phyloP scores from a whole-genome alignment of 2,797 vertebrate species.

The Anniella stebbinsi region DNA sequence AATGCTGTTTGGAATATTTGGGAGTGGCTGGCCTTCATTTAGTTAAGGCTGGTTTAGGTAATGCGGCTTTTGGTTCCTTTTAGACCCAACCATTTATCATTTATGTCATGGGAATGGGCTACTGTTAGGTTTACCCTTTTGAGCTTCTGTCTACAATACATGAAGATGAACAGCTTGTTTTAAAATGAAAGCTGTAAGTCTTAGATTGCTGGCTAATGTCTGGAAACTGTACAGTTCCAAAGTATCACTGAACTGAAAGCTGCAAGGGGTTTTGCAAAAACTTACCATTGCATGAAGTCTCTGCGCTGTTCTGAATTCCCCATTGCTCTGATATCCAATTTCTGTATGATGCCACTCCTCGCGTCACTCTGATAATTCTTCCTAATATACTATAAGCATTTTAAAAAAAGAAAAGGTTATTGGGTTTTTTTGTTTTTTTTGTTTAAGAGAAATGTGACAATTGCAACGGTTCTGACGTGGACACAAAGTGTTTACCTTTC shows the following conservation, averaged over 20 bases:
- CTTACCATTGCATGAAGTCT: conserved; percentile 89
- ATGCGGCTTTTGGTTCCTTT: neutral
- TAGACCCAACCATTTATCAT: neutral
- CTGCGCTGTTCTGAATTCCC: conserved; percentile 87
- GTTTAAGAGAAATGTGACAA: too few species aligned
- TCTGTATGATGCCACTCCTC: conserved; percentile 94
- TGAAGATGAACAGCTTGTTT: neutral
- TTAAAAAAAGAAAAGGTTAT: neutral
- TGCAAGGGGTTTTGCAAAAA: neutral
- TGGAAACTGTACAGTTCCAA: neutral
- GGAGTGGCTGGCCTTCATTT: neutral
- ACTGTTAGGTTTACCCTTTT: neutral
- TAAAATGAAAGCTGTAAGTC: neutral
- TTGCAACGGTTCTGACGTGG: neutral
- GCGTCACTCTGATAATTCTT: conserved; percentile 96
- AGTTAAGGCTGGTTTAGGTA: too few species aligned
- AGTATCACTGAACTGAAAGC: neutral
- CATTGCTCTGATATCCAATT: conserved; percentile 96
- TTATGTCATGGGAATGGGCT: neutral
- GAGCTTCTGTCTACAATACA: neutral
- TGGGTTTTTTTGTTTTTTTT: too few species aligned
- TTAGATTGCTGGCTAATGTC: neutral
- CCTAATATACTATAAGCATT: conserved; percentile 88
- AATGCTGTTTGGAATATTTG: neutral
- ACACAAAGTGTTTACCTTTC: conserved; percentile 86